A percentile compares a stretch with the other conserved stretches of the same genome.
phyloP scores from a whole-genome alignment of 2,888 invertebrate genomes.

The Epiperipatus broadwayi region DNA sequence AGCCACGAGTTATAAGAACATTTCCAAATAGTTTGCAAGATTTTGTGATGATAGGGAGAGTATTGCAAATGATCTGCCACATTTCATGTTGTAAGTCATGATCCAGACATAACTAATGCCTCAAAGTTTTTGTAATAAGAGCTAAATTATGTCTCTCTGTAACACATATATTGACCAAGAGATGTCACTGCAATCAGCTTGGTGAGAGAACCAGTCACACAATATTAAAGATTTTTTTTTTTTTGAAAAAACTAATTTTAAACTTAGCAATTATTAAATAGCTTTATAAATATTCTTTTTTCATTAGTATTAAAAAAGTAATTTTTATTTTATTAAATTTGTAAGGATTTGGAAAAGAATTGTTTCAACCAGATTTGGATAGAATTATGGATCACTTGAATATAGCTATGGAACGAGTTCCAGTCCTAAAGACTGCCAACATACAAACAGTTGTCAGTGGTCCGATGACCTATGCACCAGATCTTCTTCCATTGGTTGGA shows the following conservation, averaged over 20 bases:
- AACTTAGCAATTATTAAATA: background rate
- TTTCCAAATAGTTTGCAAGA: too few relatives aligned
- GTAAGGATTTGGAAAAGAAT: slow-evolving; percentile 28
- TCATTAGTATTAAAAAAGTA: too few relatives aligned
- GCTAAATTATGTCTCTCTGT: too few relatives aligned
- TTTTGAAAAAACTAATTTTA: background rate
- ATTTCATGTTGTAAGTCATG: too few relatives aligned
- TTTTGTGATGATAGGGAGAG: too few relatives aligned
- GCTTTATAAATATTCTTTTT: background rate
- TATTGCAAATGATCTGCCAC: too few relatives aligned
- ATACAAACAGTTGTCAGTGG: slow-evolving; percentile 26
- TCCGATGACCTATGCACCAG: slow-evolving; percentile 30
- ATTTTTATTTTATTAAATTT: background rate
- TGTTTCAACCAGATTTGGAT: slow-evolving; percentile 27
- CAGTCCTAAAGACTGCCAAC: slow-evolving; percentile 22
- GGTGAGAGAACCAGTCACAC: too few relatives aligned
- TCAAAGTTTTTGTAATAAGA: too few relatives aligned
- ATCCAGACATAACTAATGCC: too few relatives aligned
- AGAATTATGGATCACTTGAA: slow-evolving; percentile 24
- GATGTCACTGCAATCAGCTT: too few relatives aligned
- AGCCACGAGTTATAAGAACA: too few relatives aligned
- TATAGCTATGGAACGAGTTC: slow-evolving; percentile 26
- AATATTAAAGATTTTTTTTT: slow-evolving; percentile 11
- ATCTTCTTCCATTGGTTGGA: slow-evolving; percentile 29
- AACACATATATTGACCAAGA: too few relatives aligned